Percentiles rank a stretch among this genome's conserved stretches.
phyloP scores from a whole-genome alignment of 2,113 vertebrate species.

The Pagrus major region DNA sequence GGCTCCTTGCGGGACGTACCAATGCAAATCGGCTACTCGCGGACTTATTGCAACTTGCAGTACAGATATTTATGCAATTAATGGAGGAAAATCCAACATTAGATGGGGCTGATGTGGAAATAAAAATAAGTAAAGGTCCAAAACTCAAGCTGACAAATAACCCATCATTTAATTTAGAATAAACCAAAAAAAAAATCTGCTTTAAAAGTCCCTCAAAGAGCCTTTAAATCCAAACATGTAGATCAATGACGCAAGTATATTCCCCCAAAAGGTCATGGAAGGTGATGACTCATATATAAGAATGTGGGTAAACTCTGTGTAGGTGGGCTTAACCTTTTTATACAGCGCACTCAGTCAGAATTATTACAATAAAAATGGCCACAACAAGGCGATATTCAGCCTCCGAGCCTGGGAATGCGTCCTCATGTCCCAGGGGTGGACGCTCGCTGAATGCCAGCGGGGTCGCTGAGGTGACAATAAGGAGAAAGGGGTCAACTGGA shows the following conservation, averaged over 20 bases:
- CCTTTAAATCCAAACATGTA: not conserved
- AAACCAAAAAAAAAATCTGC: not conserved
- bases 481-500: conserved; percentile 19
- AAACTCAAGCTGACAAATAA: too few relatives aligned
- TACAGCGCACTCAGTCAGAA: not conserved
- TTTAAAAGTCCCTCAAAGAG: not conserved
- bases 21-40: too few relatives aligned
- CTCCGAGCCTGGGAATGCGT: not conserved
- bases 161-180: too few relatives aligned
- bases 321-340: not conserved
- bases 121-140: too few relatives aligned
- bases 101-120: too few relatives aligned
- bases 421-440: conserved; percentile 5
- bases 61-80: too few relatives aligned
- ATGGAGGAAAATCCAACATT: too few relatives aligned
- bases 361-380: not conserved
- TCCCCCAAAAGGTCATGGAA: not conserved
- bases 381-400: conserved; percentile 12
- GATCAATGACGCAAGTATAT: not conserved
- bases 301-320: too few relatives aligned
- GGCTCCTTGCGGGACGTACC: conserved; percentile 1
- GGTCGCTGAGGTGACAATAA: conserved; percentile 23
- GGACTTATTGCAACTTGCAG: too few relatives aligned
- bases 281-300: not conserved
- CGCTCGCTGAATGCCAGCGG: conserved; percentile 16